Evolutionary conservation across 2,113 vertebrate species (phyloP).

Genomic region (Piaya cayana): DNA sequence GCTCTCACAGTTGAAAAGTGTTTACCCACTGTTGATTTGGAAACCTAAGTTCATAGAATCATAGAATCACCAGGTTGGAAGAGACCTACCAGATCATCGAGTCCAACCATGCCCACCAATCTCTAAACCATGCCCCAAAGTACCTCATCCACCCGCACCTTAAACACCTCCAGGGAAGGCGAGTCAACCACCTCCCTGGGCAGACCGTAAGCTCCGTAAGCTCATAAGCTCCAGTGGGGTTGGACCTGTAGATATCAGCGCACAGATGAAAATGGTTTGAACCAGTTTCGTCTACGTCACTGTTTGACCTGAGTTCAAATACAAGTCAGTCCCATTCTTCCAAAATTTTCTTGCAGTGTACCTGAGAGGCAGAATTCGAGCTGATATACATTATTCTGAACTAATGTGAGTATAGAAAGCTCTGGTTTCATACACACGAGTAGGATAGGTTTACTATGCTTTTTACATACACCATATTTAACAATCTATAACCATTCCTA

Average conservation of each 20-base stretch:
- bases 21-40: neutral
- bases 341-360: neutral
- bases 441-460: neutral
- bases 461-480: neutral
- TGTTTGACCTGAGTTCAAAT: neutral
- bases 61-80: too few species aligned
- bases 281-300: neutral
- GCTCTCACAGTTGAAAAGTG: neutral
- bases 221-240: neutral
- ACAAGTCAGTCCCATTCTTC: neutral
- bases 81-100: too few species aligned
- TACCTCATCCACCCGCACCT: too few species aligned
- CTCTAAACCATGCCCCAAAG: too few species aligned
- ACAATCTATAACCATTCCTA: neutral
- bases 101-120: too few species aligned
- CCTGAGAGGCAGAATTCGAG: neutral
- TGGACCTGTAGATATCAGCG: neutral
- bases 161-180: too few species aligned
- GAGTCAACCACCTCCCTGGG: too few species aligned
- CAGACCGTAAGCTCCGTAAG: too few species aligned
- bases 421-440: neutral
- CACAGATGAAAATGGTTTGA: neutral
- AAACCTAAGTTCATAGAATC: fast-evolving
- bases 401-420: neutral
- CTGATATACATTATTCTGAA: neutral